phyloP scores from a whole-genome alignment of 2,797 vertebrate genomes.

The Chaenodraco wilsoni region DNA sequence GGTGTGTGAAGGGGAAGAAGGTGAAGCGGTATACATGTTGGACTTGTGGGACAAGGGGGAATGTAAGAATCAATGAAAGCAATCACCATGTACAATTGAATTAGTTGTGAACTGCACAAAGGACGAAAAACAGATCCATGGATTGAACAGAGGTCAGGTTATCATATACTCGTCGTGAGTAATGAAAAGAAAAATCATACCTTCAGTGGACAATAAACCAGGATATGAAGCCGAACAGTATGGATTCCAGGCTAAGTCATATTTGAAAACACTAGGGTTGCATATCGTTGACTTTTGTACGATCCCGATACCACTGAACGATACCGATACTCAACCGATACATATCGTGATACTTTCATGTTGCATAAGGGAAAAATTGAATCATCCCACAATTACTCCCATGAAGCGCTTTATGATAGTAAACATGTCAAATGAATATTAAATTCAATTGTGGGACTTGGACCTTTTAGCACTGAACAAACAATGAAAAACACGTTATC shows the following conservation, averaged over 20 bases:
- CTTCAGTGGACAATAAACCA: conserved; percentile 13
- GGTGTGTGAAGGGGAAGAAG: conserved; percentile 63
- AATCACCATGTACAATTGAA: conserved; percentile 71
- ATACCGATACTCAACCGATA: too few relatives aligned
- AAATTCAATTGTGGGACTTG: too few relatives aligned
- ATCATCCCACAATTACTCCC: too few relatives aligned
- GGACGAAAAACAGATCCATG: conserved; percentile 39
- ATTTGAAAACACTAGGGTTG: neutral
- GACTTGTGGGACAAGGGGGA: conserved; percentile 53
- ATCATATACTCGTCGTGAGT: conserved; percentile 53
- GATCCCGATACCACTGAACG: too few relatives aligned
- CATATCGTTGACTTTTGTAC: too few relatives aligned
- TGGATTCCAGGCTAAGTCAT: conserved; percentile 18
- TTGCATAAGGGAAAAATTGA: too few relatives aligned
- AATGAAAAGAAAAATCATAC: conserved; percentile 46
- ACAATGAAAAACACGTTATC: too few relatives aligned
- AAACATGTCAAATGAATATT: too few relatives aligned
- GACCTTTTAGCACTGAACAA: too few relatives aligned
- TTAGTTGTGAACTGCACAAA: conserved; percentile 66
- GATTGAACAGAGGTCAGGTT: conserved; percentile 57
- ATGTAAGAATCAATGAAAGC: conserved; percentile 75
- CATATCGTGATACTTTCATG: too few relatives aligned
- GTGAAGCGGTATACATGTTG: conserved; percentile 47
- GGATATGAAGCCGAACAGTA: conserved; percentile 18
- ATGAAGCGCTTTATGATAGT: too few relatives aligned